These are phyloP conservation scores for Neosilurus mollespiculum DNA, from an alignment of 2,797 vertebrate genomes.

Conservation along the genomic window DNA sequence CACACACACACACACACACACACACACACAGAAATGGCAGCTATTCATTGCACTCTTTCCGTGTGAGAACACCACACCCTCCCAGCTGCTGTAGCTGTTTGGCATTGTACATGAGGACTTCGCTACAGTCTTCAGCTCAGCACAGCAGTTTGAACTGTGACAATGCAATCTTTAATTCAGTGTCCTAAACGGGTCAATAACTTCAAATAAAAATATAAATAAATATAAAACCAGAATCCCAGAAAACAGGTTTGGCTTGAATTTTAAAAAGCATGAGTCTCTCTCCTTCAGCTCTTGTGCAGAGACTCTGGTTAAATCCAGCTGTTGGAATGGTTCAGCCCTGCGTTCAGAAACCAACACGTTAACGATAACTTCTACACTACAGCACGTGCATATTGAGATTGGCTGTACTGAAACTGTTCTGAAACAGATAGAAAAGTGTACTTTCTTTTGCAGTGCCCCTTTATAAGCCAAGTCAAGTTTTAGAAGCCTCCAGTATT, in stretches of 20 bases:
- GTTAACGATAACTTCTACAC: background rate
- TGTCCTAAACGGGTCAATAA: background rate
- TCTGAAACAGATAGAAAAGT: background rate
- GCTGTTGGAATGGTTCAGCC: background rate
- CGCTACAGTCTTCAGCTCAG: background rate
- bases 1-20: background rate
- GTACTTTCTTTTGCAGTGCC: background rate
- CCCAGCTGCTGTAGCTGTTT: constrained; percentile 32
- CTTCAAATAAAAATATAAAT: too few relatives aligned
- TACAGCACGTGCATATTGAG: background rate
- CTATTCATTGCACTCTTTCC: constrained; percentile 26
- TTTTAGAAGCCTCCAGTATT: background rate
- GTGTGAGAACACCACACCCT: constrained; percentile 30
- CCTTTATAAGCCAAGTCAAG: background rate
- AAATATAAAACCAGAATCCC: background rate
- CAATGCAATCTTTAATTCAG: background rate
- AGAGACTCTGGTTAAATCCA: background rate
- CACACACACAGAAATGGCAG: background rate
- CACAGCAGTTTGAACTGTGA: constrained; percentile 12
- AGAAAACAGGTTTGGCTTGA: constrained; percentile 8
- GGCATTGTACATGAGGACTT: background rate
- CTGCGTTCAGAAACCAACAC: background rate
- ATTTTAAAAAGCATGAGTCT: background rate
- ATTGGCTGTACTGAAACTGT: background rate
- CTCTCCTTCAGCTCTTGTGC: background rate